Base-by-base conservation (phyloP, 2,888 invertebrate genomes). In the Perdita meconis region DNA sequence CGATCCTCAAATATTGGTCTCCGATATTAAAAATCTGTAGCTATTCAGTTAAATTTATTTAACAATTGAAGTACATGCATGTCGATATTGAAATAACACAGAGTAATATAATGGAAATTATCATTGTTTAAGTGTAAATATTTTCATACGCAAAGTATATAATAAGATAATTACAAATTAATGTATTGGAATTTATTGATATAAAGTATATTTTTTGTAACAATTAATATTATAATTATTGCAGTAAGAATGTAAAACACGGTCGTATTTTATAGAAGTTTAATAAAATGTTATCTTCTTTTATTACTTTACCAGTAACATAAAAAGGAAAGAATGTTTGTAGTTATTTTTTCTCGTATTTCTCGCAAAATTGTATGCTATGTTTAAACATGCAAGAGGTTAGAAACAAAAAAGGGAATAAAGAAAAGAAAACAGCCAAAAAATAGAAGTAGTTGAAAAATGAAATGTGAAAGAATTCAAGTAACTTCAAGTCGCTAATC, bases 401-500 rank as follows among this genome's bases (percentile, higher is more conserved):
- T 66, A 56, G 34, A 34, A 30, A 30, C 30, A 30, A 30, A 16
- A 19, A 56, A 53, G n/a, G 2, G n/a, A n/a, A n/a, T n/a, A n/a
- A n/a, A 12, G 36, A 51, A 36, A 56, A 0, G 16, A 12, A 30
- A 55, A 5, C 19, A 6, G n/a, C 22, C 13, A 61, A 16, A 47
- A 34, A 22, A n/a, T n/a, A 47, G 4, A n/a, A 2, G 42, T 36
- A 16, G 19, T 24, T 0, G n/a, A 34, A 22, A 47, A 72, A 24
- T n/a, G n/a, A n/a, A n/a, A n/a, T n/a, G 10, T 60, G 24, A 61
- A 57, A 22, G 40, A 38, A 40, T 42, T 19, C 12, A 47, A 34
- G 34, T 60, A 40, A 40, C 16, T 71, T 40, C 34, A 34, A 60
- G 24, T 38, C 24, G 10, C 36, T 1, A 73, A 26, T 6, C 26